Evolutionary conservation across 2,113 vertebrate genomes (phyloP), one percentile per base, ranked within the genome.

Genomic region (Todiramphus chloris): DNA sequence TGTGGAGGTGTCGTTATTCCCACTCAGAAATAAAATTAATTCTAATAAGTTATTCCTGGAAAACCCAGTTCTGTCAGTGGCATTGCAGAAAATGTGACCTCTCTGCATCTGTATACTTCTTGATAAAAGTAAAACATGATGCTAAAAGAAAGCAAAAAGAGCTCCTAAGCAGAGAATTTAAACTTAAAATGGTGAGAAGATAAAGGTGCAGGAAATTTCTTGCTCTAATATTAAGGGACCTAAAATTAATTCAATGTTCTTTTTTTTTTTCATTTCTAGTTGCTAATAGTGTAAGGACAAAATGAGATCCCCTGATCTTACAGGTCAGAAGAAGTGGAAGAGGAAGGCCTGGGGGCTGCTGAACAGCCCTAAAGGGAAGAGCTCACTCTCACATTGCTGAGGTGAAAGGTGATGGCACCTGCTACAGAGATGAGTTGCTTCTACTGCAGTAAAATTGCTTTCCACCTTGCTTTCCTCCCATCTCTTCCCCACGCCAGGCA

Each of bases 21-120:
- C 58, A 53, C 66, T 19, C 58, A 79, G 83, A 95, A 94, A 96
- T 79, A 87, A 93, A 93, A 96, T 82, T 77, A 62, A 96, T 80
- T 87, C 73, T 87, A 67, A 95, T 66, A 9, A 83, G 68, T 92
- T 83, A 68, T 68, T 76, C 55, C 85, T 77, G 31, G 92, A 96
- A 97, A 97, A 58, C 30, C 58, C 64, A 43, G 60, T 78, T 91
- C 91, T 87, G 91, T 87, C 92, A 91, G 44, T 76, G 39, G 16
- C 0, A 0, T 63, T 75, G 76, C 16, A 67, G 50, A 51, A 85
- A 88, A 78, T 0, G 0, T 62, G 58, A 75, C 58, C 70, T 78
- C 51, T 46, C 56, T 74, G 41, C 35, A n/a, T 64, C 50, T 59
- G 20, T 48, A 10, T 13, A 44, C 31, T 75, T 92, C 39, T 72